These are phyloP conservation scores for Drosophila pallidifrons DNA, from an alignment of 1,140 invertebrate genomes.

Conservation along the genomic window DNA sequence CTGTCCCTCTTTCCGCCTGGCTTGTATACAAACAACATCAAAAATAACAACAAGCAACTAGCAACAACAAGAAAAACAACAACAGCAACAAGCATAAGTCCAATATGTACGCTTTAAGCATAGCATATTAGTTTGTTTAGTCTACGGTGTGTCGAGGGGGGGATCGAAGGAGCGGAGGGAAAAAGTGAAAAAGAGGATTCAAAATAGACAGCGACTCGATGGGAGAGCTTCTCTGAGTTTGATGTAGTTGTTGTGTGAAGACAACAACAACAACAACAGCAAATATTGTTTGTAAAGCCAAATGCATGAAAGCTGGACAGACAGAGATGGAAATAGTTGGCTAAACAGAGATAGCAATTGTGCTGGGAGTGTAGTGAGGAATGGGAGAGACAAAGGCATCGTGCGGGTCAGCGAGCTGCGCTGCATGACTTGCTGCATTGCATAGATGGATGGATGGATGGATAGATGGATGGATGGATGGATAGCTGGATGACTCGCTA, in stretches of 20 bases:
- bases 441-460: constrained; percentile 76
- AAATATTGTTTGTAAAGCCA: constrained; percentile 81
- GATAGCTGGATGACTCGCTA: constrained; percentile 47
- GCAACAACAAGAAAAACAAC: constrained; percentile 29
- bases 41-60: constrained; percentile 79
- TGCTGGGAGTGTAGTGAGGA: neutral
- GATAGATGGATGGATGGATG: constrained; percentile 60
- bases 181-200: constrained; percentile 80
- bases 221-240: constrained; percentile 49
- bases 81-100: constrained; percentile 70
- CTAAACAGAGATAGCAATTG: constrained; percentile 9
- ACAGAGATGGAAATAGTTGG: constrained; percentile 7
- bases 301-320: constrained; percentile 77
- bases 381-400: constrained; percentile 70
- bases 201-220: constrained; percentile 60
- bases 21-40: constrained; percentile 75
- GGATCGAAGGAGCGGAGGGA: neutral
- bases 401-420: constrained; percentile 79
- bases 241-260: constrained; percentile 80
- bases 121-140: constrained; percentile 82
- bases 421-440: constrained; percentile 82
- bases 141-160: constrained; percentile 29
- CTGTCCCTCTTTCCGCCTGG: neutral
- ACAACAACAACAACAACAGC: constrained; percentile 69
- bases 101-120: constrained; percentile 84